Evolutionary conservation across 64 coral and sea anemone genomes (phyloP).

Genomic region (Anthopleura sola): DNA sequence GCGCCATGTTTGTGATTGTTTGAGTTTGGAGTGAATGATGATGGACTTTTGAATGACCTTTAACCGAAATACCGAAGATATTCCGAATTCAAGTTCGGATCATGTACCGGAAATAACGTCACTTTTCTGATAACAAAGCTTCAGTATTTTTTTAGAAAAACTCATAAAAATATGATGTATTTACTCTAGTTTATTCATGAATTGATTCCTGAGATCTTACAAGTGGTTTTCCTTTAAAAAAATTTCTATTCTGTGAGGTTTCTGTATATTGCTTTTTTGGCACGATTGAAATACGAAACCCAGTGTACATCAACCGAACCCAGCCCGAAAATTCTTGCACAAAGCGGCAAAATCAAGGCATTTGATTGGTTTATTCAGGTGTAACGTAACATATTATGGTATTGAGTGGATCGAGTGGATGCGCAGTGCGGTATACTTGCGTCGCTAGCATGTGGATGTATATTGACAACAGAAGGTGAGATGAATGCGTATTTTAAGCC

Average conservation of each 20-base stretch:
- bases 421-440: background rate
- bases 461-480: background rate
- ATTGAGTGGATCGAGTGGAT: background rate
- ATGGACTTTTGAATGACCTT: background rate
- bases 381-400: too few relatives aligned
- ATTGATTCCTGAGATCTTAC: too few relatives aligned
- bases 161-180: background rate
- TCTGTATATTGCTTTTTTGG: background rate
- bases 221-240: background rate
- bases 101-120: background rate
- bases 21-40: background rate
- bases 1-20: background rate
- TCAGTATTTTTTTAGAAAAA: background rate
- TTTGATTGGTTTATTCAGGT: conserved; percentile 41
- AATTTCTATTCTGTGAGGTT: too few relatives aligned
- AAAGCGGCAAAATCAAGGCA: background rate
- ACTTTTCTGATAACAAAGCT: background rate
- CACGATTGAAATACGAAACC: background rate
- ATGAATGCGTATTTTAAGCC: background rate
- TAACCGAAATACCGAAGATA: background rate
- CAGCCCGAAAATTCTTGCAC: background rate
- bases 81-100: background rate
- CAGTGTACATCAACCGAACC: background rate
- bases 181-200: too few relatives aligned
- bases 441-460: background rate